phyloP scores from a whole-genome alignment of 2,113 vertebrate species.

The Antechinus flavipes region DNA sequence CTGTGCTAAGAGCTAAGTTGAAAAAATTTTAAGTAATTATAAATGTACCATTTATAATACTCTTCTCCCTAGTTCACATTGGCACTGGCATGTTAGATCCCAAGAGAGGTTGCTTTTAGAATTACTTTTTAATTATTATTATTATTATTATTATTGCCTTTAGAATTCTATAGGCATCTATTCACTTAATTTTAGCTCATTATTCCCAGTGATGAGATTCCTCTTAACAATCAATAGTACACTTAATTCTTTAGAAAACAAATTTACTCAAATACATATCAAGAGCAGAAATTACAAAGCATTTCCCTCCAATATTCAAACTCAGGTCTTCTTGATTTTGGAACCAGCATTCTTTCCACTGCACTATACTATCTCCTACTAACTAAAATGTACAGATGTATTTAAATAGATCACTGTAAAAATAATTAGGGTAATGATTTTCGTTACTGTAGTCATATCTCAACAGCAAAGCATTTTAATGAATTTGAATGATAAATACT shows the following conservation, averaged over 20 bases:
- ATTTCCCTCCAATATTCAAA: not conserved
- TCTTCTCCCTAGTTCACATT: not conserved
- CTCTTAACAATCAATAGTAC: not conserved
- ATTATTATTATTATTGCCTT: not conserved
- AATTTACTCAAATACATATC: not conserved
- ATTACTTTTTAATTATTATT: no score
- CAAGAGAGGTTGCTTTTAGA: not conserved
- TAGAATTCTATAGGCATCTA: not conserved
- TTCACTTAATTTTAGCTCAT: not conserved
- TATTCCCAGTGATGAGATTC: not conserved
- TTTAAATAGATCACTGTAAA: conserved; percentile 22
- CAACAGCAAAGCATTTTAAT: conserved; percentile 50
- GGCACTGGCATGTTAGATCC: not conserved
- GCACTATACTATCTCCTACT: not conserved
- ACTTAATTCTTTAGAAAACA: not conserved
- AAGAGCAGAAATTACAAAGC: not conserved
- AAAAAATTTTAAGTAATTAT: not conserved
- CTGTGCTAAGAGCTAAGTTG: not conserved
- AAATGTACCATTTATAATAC: not conserved
- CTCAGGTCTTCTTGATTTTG: not conserved
- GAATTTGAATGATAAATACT: conserved; percentile 61
- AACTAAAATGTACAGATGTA: no score
- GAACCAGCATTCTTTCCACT: not conserved
- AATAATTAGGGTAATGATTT: conserved; percentile 5
- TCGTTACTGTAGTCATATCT: conserved; percentile 49